Percentiles rank a stretch among this genome's conserved stretches.
These are phyloP conservation scores for Denticeps clupeoides DNA, from an alignment of 2,797 vertebrate genomes.

Conservation along the genomic window DNA sequence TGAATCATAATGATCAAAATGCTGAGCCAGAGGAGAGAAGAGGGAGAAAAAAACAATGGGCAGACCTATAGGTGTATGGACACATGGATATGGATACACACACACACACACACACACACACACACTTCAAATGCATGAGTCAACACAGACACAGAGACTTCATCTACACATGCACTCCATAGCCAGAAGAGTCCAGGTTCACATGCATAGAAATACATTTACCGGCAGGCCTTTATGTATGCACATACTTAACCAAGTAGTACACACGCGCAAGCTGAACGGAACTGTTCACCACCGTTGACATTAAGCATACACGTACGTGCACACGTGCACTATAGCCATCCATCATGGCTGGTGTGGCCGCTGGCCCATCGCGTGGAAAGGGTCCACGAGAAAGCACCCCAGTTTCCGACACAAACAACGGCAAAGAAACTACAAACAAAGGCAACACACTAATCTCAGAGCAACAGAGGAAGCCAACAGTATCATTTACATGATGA, in stretches of 20 bases:
- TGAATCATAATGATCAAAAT: too few relatives aligned
- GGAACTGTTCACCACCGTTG: too few relatives aligned
- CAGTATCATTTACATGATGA: constrained; percentile 30
- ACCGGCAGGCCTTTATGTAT: too few relatives aligned
- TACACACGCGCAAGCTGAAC: too few relatives aligned
- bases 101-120: constrained; percentile 58
- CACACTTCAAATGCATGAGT: constrained; percentile 31
- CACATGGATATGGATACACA: constrained; percentile 58
- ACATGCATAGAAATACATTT: too few relatives aligned
- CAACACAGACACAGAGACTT: constrained; percentile 8
- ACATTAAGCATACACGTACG: too few relatives aligned
- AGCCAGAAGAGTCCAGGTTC: constrained; percentile 14
- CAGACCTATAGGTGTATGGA: constrained; percentile 57
- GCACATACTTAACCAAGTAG: too few relatives aligned
- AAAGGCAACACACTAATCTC: constrained; percentile 20
- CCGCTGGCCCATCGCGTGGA: too few relatives aligned
- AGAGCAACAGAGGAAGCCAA: constrained; percentile 15
- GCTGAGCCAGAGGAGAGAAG: too few relatives aligned
- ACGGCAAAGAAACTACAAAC: constrained; percentile 15
- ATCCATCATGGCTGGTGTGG: too few relatives aligned
- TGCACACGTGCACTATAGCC: too few relatives aligned
- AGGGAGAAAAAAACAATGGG: too few relatives aligned
- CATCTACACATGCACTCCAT: constrained; percentile 2
- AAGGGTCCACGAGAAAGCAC: neutral
- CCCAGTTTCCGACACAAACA: neutral